Base-by-base conservation (phyloP, 2,797 vertebrate genomes). In the Melanotaenia trifasciata region DNA sequence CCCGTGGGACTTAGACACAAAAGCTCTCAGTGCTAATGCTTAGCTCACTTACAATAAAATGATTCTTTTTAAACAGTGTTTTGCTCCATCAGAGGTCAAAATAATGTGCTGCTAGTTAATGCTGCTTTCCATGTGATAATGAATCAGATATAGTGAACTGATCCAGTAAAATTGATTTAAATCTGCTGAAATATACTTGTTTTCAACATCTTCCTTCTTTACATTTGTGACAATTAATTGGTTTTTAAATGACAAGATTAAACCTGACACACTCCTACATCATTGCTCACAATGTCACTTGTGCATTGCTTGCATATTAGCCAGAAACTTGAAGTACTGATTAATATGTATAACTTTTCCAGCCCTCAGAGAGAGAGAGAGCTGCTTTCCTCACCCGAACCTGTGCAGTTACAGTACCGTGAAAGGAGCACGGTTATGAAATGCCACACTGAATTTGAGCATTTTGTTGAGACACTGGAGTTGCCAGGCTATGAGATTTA, bases 361-460 rank as follows among this genome's bases (percentile, higher is more conserved):
- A 56, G 60, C 75, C 68, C 59, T 70, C 45, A 26, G 26, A 59
- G n/a, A 33, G 26, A 33, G 61, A 32, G 56, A 65, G 73, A 69
- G 64, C 72, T 58, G 72, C 64, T 72, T 71, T 62, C 51, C 47
- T 58, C 50, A 14, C 13, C 65, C 65, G 64, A 64, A 53, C 71
- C 64, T 43, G 64, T 38, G 69, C 67, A 58, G 82, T 67, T 74
- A 76, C 72, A 74, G 79, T 64, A 69, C 54, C 38, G 47, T 73
- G 83, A 87, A 72, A 65, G 67, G 20, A 85, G 70, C 71, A 18
- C 26, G 5, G 67, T 89, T 90, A 87, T 89, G 84, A 89, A 84
- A 88, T 80, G 89, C 86, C 91, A 89, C 74, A 78, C 81, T 83
- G 78, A 67, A 89, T 89, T 87, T 88, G 64, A 66, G 70, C 70